These are phyloP conservation scores for Columba livia DNA, from an alignment of 2,113 vertebrate genomes.

Conservation along the genomic window DNA sequence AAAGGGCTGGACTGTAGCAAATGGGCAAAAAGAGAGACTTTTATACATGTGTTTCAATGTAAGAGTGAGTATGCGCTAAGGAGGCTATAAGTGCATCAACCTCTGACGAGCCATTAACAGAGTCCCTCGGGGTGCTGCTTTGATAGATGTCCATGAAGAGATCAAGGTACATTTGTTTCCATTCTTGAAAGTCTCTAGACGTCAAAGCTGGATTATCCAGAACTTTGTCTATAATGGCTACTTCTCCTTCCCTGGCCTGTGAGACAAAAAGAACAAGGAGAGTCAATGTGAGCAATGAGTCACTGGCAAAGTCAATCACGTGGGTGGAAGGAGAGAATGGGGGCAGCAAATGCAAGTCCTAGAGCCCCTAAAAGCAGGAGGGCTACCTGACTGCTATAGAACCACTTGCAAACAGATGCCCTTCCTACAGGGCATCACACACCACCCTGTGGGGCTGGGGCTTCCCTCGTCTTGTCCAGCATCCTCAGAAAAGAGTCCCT, in stretches of 20 bases:
- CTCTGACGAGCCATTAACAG: slow-evolving; percentile 75
- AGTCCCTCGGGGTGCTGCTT: slow-evolving; percentile 72
- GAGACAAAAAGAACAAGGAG: slow-evolving; percentile 75
- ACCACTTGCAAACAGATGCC: neutral
- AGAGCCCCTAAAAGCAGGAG: neutral
- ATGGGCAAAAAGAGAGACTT: slow-evolving; percentile 30
- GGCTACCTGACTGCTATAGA: neutral
- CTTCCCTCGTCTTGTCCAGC: neutral
- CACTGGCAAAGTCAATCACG: neutral
- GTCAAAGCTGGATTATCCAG: slow-evolving; percentile 92
- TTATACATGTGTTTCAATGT: slow-evolving; percentile 98
- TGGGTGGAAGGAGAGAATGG: neutral
- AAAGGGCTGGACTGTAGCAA: slow-evolving; percentile 53
- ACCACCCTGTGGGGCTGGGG: neutral
- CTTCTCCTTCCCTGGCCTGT: slow-evolving; percentile 98
- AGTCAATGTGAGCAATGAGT: slow-evolving; percentile 14
- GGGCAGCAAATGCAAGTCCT: neutral
- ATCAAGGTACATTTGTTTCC: slow-evolving; percentile 95
- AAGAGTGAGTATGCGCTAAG: slow-evolving; percentile 94
- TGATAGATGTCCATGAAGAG: slow-evolving; percentile 87
- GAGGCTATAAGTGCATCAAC: slow-evolving; percentile 86
- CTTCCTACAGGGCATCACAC: neutral
- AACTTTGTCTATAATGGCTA: slow-evolving; percentile 95
- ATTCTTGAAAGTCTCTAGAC: slow-evolving; percentile 95
- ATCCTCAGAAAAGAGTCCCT: neutral